A percentile compares a stretch with the other conserved stretches of the same genome.
Conservation (phyloP, 1,140 invertebrate species). For the Onthophagus taurus region DNA sequence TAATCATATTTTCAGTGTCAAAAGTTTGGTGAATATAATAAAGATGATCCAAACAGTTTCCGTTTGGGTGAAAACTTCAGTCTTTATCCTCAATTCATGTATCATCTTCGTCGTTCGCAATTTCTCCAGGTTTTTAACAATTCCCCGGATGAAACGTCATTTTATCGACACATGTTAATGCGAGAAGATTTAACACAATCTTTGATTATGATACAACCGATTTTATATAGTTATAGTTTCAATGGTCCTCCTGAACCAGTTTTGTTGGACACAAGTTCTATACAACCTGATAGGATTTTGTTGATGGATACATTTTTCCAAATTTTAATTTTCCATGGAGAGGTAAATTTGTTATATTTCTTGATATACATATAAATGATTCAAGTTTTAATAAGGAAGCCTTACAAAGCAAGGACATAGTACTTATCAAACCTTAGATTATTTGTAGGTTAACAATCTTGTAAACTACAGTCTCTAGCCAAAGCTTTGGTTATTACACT, state of each 20-base stretch:
- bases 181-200: constrained; percentile 95
- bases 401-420: too few species aligned
- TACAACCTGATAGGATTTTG: constrained; percentile 93
- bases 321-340: constrained; percentile 98
- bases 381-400: too few species aligned
- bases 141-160: constrained; percentile 99
- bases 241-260: constrained; percentile 96
- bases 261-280: constrained; percentile 92
- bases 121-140: constrained; percentile 99
- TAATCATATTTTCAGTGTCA: constrained; percentile 66
- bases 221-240: constrained; percentile 97
- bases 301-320: constrained; percentile 99
- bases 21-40: constrained; percentile 97
- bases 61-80: constrained; percentile 93
- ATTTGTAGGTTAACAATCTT: too few species aligned
- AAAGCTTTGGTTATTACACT: too few species aligned
- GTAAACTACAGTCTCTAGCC: too few species aligned
- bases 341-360: constrained; percentile 61
- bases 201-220: constrained; percentile 99
- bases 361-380: too few species aligned
- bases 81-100: constrained; percentile 99
- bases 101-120: constrained; percentile 94
- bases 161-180: constrained; percentile 97
- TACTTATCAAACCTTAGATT: too few species aligned
- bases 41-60: constrained; percentile 96